Conservation (phyloP, 2,888 invertebrate species). For the Lepas anatifera region DNA sequence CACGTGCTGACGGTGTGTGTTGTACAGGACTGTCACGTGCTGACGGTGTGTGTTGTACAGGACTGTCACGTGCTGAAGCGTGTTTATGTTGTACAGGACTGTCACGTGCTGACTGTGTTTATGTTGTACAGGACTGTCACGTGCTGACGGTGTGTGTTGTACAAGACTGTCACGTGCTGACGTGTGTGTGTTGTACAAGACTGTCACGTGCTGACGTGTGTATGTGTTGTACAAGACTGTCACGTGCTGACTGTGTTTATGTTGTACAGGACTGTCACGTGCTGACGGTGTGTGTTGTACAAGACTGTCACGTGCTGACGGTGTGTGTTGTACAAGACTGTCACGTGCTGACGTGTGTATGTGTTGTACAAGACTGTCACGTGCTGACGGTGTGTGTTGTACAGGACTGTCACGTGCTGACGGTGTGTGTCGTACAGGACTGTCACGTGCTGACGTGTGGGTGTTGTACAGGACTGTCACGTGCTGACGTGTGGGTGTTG, state of each 20-base stretch:
- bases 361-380: slow-evolving; percentile 86
- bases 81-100: too few relatives aligned
- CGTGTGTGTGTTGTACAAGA: too few relatives aligned
- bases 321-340: too few relatives aligned
- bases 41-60: too few relatives aligned
- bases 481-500: slow-evolving; percentile 87
- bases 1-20: slow-evolving; percentile 86
- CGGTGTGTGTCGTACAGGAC: too few relatives aligned
- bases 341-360: slow-evolving; percentile 84
- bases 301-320: slow-evolving; percentile 87
- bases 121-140: slow-evolving; percentile 86
- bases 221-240: too few relatives aligned
- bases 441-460: slow-evolving; percentile 90
- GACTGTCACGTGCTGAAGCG: slow-evolving; percentile 91
- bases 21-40: slow-evolving; percentile 84
- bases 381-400: too few relatives aligned
- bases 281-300: too few relatives aligned
- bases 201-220: slow-evolving; percentile 87
- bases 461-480: slow-evolving; percentile 86
- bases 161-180: slow-evolving; percentile 86
- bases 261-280: slow-evolving; percentile 91
- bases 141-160: too few relatives aligned
- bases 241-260: slow-evolving; percentile 91
- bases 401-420: slow-evolving; percentile 86
- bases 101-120: slow-evolving; percentile 90